Evolutionary conservation across 2,888 invertebrate genomes (phyloP).

Genomic region (Perithous albicinctus): DNA sequence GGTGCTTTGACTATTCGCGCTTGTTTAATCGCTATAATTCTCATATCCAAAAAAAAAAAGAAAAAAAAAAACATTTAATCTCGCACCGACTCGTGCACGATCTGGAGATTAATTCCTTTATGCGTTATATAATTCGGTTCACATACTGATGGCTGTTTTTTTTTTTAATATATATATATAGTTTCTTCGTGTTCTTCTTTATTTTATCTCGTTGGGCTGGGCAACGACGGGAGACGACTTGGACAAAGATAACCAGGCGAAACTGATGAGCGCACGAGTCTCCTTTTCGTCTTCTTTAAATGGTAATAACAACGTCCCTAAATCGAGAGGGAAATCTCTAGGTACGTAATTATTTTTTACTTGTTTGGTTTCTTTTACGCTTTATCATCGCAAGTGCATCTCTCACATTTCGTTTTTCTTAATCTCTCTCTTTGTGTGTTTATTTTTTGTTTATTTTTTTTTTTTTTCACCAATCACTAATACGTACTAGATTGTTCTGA

Average conservation of each 20-base stretch:
- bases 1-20: neutral
- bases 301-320: slow-evolving; percentile 19
- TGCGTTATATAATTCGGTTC: slow-evolving; percentile 66
- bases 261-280: slow-evolving; percentile 43
- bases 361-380: slow-evolving; percentile 17
- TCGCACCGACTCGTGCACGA: slow-evolving; percentile 53
- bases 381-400: slow-evolving; percentile 24
- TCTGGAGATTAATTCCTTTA: slow-evolving; percentile 60
- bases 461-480: slow-evolving; percentile 51
- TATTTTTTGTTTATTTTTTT: slow-evolving; percentile 13
- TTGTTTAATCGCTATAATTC: neutral
- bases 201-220: slow-evolving; percentile 40
- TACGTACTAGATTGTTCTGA: slow-evolving; percentile 76
- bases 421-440: neutral
- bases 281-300: slow-evolving; percentile 11
- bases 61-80: neutral
- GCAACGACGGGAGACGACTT: slow-evolving; percentile 45
- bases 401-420: slow-evolving; percentile 28
- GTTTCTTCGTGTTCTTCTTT: slow-evolving; percentile 1
- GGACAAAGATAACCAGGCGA: slow-evolving; percentile 53
- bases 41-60: neutral
- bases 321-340: slow-evolving; percentile 15
- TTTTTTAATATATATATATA: neutral
- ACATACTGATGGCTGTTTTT: slow-evolving; percentile 36
- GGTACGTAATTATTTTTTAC: slow-evolving; percentile 27